Percentiles rank a stretch among this genome's conserved stretches.
Conservation (phyloP, 2,888 invertebrate genomes). For the Cyrtodaria siliqua region DNA sequence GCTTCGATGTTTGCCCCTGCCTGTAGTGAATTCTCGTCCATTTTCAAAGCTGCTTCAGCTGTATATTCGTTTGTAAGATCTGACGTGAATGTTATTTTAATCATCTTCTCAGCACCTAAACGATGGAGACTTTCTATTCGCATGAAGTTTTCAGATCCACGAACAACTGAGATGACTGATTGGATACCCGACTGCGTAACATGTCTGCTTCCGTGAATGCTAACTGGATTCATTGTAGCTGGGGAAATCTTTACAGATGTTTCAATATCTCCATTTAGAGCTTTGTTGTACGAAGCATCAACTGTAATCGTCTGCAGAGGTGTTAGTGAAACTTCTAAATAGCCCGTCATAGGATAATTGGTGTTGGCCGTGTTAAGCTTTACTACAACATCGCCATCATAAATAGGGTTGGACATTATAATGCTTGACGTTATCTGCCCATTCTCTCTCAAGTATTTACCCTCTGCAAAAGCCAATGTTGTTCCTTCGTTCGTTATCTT, state of each 20-base stretch:
- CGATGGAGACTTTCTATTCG: constrained; percentile 20
- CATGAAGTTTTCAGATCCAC: constrained; percentile 10
- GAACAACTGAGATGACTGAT: constrained; percentile 5
- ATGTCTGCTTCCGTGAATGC: constrained; percentile 17
- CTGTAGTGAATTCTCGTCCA: background rate
- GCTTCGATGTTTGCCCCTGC: constrained; percentile 34
- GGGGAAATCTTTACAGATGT: constrained; percentile 31
- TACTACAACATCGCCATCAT: constrained; percentile 46
- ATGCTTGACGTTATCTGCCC: constrained; percentile 51
- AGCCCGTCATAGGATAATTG: constrained; percentile 60
- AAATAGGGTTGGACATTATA: constrained; percentile 51
- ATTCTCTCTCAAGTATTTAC: constrained; percentile 53
- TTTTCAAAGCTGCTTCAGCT: constrained; percentile 19
- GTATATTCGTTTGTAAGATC: constrained; percentile 25
- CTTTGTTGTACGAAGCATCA: constrained; percentile 27
- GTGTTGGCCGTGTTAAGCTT: constrained; percentile 53
- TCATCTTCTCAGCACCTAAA: background rate
- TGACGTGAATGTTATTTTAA: constrained; percentile 34
- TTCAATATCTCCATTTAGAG: constrained; percentile 25
- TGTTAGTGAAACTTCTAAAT: constrained; percentile 60
- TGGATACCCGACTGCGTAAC: constrained; percentile 1
- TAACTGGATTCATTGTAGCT: constrained; percentile 43
- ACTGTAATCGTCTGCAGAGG: constrained; percentile 31
- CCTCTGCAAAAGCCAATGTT: constrained; percentile 40
- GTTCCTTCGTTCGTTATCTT: constrained; percentile 46